A percentile compares a stretch with the other conserved stretches of the same genome.
These are phyloP conservation scores for Microctenopoma stevenorrisi DNA, from an alignment of 2,797 vertebrate genomes.

Conservation along the genomic window DNA sequence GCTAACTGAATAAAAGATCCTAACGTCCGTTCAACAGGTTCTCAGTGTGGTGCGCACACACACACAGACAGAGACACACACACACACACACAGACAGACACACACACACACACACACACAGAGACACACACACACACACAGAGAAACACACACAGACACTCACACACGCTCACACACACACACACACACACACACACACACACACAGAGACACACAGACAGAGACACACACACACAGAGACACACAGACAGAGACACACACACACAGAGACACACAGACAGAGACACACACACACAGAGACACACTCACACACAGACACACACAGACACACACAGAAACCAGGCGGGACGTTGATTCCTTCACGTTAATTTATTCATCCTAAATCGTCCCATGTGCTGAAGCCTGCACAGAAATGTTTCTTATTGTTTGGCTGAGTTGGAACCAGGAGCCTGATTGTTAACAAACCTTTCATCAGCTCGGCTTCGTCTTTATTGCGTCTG, in stretches of 20 bases:
- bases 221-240: no score
- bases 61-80: not conserved
- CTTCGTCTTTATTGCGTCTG: conserved; percentile 5
- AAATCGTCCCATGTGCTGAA: conserved; percentile 57
- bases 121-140: no score
- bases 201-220: not conserved
- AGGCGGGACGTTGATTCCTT: conserved; percentile 50
- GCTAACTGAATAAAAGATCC: not conserved
- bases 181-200: not conserved
- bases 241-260: no score
- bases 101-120: no score
- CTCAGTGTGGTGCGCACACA: not conserved
- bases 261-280: not conserved
- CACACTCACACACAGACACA: not conserved
- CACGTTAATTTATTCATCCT: conserved; percentile 62
- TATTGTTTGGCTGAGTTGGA: conserved; percentile 52
- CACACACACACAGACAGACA: no score
- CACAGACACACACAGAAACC: not conserved
- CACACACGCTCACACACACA: not conserved
- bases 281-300: not conserved
- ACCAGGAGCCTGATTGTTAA: conserved; percentile 35
- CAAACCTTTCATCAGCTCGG: conserved; percentile 19
- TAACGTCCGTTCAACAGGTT: not conserved
- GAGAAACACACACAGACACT: no score
- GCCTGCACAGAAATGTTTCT: conserved; percentile 63